These are phyloP conservation scores for Trachurus trachurus DNA, from an alignment of 2,797 vertebrate genomes.

Conservation along the genomic window DNA sequence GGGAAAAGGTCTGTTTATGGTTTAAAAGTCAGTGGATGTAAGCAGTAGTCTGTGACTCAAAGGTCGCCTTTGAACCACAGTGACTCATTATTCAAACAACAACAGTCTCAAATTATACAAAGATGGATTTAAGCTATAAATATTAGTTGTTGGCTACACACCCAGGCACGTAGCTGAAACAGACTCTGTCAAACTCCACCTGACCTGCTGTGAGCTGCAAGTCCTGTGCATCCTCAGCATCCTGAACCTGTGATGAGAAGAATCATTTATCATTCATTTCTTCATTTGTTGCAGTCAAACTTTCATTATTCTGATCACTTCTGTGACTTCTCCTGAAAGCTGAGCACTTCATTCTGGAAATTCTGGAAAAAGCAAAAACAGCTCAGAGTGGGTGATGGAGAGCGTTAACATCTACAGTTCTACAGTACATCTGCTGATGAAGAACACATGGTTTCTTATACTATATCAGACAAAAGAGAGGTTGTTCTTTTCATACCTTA, in stretches of 20 bases:
- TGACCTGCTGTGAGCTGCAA: constrained; percentile 60
- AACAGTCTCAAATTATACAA: neutral
- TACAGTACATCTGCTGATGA: no score
- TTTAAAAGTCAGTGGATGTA: neutral
- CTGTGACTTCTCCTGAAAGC: no score
- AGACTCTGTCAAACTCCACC: constrained; percentile 70
- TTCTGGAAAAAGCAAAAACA: neutral
- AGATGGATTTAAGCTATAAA: neutral
- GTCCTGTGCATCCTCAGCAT: constrained; percentile 50
- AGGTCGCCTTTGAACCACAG: neutral
- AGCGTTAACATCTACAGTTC: neutral
- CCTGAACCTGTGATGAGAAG: constrained; percentile 50
- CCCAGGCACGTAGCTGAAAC: constrained; percentile 67
- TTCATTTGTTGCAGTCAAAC: no score
- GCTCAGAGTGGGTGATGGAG: neutral
- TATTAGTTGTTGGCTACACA: constrained; percentile 36
- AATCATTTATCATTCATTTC: no score
- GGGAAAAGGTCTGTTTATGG: neutral
- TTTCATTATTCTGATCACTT: neutral
- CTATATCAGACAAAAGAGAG: no score
- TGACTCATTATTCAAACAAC: neutral
- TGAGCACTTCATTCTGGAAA: neutral
- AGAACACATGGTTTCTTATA: no score
- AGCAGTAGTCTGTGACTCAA: neutral
- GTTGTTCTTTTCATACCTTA: no score